These are phyloP conservation scores for Cydia strobilella DNA, from an alignment of 1,140 invertebrate genomes.

Conservation along the genomic window DNA sequence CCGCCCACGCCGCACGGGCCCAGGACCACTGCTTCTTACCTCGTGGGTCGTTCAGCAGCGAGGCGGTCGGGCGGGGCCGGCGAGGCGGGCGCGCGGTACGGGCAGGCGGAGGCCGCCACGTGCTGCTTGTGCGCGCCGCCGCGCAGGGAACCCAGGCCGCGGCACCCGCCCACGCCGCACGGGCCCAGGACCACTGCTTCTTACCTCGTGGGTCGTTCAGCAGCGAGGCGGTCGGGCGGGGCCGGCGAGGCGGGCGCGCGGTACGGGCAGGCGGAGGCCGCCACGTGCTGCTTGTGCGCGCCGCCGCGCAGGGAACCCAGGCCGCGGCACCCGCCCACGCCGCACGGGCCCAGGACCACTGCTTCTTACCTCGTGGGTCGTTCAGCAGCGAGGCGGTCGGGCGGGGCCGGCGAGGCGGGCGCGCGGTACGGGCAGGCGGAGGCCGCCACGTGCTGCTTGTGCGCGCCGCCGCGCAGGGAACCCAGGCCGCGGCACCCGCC, in stretches of 20 bases:
- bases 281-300: constrained; percentile 87
- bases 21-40: constrained; percentile 88
- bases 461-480: constrained; percentile 88
- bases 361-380: too few species aligned
- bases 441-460: constrained; percentile 87
- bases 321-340: too few species aligned
- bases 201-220: constrained; percentile 88
- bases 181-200: too few species aligned
- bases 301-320: constrained; percentile 90
- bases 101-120: constrained; percentile 89
- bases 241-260: constrained; percentile 48
- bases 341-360: too few species aligned
- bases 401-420: constrained; percentile 47
- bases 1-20: too few species aligned
- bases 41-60: constrained; percentile 68
- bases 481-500: constrained; percentile 85
- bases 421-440: constrained; percentile 91
- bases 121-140: constrained; percentile 89
- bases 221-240: constrained; percentile 76
- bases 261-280: constrained; percentile 92
- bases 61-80: constrained; percentile 76
- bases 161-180: too few species aligned
- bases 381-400: constrained; percentile 73
- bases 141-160: constrained; percentile 88
- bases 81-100: constrained; percentile 81